Conservation (phyloP, 1,140 invertebrate genomes). For the Hycleus cichorii region DNA sequence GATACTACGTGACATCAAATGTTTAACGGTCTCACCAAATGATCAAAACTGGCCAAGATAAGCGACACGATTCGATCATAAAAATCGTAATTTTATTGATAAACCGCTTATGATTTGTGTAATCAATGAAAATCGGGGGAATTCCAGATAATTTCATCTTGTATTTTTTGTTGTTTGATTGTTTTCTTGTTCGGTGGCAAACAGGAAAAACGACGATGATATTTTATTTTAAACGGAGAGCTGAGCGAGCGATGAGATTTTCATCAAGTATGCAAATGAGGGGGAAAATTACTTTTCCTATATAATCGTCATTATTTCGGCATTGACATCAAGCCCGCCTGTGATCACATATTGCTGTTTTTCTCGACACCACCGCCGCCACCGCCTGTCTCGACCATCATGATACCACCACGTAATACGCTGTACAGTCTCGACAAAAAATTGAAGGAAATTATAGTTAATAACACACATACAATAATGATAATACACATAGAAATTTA, state of each 20-base stretch:
- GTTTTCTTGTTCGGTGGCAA: background rate
- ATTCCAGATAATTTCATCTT: background rate
- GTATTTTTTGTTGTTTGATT: background rate
- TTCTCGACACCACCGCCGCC: conserved; percentile 18
- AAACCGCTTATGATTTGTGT: conserved; percentile 2
- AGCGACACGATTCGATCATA: conserved; percentile 13
- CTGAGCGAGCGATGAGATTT: conserved; percentile 36
- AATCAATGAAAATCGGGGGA: too few relatives aligned
- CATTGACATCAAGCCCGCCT: conserved; percentile 40
- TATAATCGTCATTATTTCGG: conserved; percentile 45
- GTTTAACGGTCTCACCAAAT: background rate
- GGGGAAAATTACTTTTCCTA: conserved; percentile 46
- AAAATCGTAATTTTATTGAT: conserved; percentile 24
- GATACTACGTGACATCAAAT: background rate
- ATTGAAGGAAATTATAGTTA: too few relatives aligned
- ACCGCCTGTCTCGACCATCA: conserved; percentile 11
- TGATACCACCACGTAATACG: conserved; percentile 14
- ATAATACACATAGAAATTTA: too few relatives aligned
- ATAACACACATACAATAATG: too few relatives aligned
- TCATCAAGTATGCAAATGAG: conserved; percentile 46
- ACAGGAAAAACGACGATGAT: background rate
- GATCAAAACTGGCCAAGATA: background rate
- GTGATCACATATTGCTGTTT: conserved; percentile 41
- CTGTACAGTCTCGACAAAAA: conserved; percentile 4
- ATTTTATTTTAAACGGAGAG: background rate